Conservation (phyloP, 2,113 vertebrate species). For the Mugil cephalus region DNA sequence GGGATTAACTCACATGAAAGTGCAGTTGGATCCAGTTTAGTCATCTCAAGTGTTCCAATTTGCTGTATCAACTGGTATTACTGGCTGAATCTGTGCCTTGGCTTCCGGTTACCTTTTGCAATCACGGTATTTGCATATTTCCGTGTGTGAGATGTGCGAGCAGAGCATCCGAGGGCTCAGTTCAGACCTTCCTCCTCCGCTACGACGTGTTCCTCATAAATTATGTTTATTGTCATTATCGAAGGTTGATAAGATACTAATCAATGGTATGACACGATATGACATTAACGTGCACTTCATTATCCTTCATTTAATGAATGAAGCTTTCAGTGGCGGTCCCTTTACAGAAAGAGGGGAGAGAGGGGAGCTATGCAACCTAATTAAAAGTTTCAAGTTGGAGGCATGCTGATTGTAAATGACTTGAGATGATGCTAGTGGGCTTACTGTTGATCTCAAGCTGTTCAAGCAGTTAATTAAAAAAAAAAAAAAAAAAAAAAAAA, state of each 20-base stretch:
- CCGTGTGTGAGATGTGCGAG: conserved; percentile 30
- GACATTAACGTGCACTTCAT: conserved; percentile 35
- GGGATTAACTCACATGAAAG: conserved; percentile 40
- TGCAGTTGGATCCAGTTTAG: conserved; percentile 44
- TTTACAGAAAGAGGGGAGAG: conserved; percentile 21
- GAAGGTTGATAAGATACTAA: conserved; percentile 25
- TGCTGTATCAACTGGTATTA: conserved; percentile 46
- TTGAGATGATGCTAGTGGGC: conserved; percentile 74
- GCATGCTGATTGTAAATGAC: conserved; percentile 81
- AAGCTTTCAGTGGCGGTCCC: conserved; percentile 16
- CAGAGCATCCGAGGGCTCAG: conserved; percentile 13
- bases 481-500: conserved; percentile 65
- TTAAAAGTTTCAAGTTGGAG: conserved; percentile 82
- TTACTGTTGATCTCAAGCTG: conserved; percentile 83
- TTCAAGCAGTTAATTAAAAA: conserved; percentile 84
- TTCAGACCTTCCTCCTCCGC: conserved; percentile 27
- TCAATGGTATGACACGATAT: conserved; percentile 25
- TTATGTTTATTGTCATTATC: conserved; percentile 44
- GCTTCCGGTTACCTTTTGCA: conserved; percentile 55
- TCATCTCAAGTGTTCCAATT: conserved; percentile 55
- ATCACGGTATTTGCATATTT: conserved; percentile 47
- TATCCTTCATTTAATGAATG: conserved; percentile 38
- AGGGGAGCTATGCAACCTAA: conserved; percentile 65
- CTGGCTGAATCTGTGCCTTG: conserved; percentile 40
- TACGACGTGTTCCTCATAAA: conserved; percentile 33